Base-by-base conservation (phyloP, 2,797 vertebrate genomes). In the Coreius guichenoti region DNA sequence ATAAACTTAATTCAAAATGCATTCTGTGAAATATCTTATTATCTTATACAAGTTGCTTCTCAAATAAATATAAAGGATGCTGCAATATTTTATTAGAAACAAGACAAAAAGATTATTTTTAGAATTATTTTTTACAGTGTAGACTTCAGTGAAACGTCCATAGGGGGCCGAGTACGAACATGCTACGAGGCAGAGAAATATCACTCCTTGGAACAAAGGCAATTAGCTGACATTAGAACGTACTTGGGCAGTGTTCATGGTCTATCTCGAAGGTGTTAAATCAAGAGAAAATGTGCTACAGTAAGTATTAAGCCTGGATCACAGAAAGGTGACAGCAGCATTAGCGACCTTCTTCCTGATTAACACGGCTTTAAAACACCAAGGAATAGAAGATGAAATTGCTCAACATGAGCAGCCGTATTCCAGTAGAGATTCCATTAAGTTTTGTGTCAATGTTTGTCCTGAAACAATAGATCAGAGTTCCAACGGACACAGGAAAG, bases 121-220 rank as follows among this genome's bases (percentile, higher is more conserved):
- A 29, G 14, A 13, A 61, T 31, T 0, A 17, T 70, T 63, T 47
- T 26, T 51, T 39, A 39, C 78, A 54, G 45, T n/a, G 11, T 14
- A 65, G 29, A 17, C 12, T 45, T 17, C 43, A 67, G 39, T 4
- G 29, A 33, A 33, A 73, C 21, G 49, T 19, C 23, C 29, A 70
- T 21, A 67, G 12, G 33, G 47, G 63, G 51, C 31, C 16, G 11
- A 33, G 45, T 8, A 17, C 63, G 19, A 21, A 33, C 78, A 68
- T 54, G 75, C 19, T 36, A 76, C 31, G 8, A n/a, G 73, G n/a
- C 23, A 78, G 68, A 83, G 70, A 89, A 89, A 84, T 89, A 91
- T 94, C 91, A 93, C 90, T 93, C 90, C 92, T 68, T 88, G 89
- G 87, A 91, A 94, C 89, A 93, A 93, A 94, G 91, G 90, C 65